A percentile compares a stretch with the other conserved stretches of the same genome.
These are phyloP conservation scores for Trinorchestia longiramus DNA, from an alignment of 1,140 invertebrate species.

Conservation along the genomic window DNA sequence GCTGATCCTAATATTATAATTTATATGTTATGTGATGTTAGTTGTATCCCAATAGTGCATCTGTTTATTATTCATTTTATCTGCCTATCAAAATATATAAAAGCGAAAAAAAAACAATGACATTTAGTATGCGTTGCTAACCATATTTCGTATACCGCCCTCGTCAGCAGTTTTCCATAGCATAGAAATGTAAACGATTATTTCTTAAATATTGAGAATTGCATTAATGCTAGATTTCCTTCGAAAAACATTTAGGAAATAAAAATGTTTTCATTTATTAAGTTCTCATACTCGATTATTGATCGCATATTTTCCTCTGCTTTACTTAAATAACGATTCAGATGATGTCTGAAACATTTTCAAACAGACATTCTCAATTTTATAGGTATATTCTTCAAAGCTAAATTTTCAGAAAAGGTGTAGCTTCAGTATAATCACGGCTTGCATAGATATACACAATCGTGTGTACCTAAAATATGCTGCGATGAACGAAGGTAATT, in stretches of 20 bases:
- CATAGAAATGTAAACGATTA: neutral
- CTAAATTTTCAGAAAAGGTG: neutral
- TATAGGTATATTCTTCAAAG: neutral
- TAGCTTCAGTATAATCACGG: neutral
- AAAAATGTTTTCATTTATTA: neutral
- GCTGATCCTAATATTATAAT: neutral
- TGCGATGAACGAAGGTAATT: neutral
- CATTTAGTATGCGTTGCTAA: no score
- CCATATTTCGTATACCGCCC: no score
- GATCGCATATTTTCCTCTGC: neutral
- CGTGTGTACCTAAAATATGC: neutral
- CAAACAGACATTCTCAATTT: neutral
- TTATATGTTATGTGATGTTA: neutral
- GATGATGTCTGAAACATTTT: neutral
- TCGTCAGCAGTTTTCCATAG: neutral
- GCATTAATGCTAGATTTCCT: neutral
- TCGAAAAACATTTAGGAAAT: neutral
- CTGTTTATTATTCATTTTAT: neutral
- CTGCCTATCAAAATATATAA: neutral
- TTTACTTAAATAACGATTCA: neutral
- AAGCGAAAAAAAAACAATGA: neutral
- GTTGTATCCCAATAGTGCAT: neutral
- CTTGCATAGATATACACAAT: neutral
- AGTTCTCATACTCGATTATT: neutral
- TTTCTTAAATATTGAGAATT: neutral